Evolutionary conservation across 1,140 invertebrate genomes (phyloP), one percentile per base, ranked within the genome.

Genomic region (Lethrus apterus): DNA sequence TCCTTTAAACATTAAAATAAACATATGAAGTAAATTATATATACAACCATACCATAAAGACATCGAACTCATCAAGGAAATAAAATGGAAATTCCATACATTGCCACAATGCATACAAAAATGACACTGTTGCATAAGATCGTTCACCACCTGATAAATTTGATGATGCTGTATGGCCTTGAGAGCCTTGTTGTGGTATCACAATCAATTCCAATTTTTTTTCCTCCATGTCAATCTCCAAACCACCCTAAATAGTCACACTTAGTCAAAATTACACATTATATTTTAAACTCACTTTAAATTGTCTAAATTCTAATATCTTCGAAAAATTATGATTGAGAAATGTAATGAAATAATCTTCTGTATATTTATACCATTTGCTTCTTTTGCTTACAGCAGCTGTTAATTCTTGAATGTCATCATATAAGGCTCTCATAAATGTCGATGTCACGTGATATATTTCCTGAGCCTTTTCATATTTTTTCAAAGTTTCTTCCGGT

Each of bases 61-160:
- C 93, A 66, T 98, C 95, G 68, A 98, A 98, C 73, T 99, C 95
- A 66, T 98, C 95, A 31, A 98, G 72, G 62, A 96, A 93, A 63
- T 91, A 86, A 67, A 98, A 97, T 0, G 95, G 95, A 46, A 89
- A 78, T 50, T 86, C 80, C 57, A 90, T 85, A 40, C 82, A 84
- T 30, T 90, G 83, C 95, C 95, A 98, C 9, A 99, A 71, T 2
- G 94, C 79, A 57, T 98, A 78, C 46, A 99, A 81, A 60, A 98
- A 93, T 11, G 90, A 88, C 5, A 98, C 85, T 0, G 93, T 98
- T 1, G 91, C 84, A 69, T 88, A 98, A 3, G 93, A 96, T 30
- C 91, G 75, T 73, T 99, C 95, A 7, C 95, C 95, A 31, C 95
- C 95, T 3, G 92, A 96, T 26, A 98, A 70, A 49, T 85, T 79